phyloP scores from a whole-genome alignment of 2,113 vertebrate species.

The Lasiurus borealis region DNA sequence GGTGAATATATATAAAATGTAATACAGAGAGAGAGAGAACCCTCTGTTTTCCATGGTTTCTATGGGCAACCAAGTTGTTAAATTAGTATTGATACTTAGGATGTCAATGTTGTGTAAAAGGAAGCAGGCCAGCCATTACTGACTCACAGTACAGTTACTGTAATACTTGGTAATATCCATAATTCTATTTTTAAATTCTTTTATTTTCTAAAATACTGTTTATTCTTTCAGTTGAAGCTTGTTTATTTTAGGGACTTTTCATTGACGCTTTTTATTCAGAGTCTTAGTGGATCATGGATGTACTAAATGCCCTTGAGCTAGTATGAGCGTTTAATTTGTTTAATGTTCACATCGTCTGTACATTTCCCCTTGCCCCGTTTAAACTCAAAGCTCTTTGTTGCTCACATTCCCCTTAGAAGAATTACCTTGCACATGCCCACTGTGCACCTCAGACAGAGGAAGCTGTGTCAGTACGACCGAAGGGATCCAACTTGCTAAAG shows the following conservation, averaged over 20 bases:
- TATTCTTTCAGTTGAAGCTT: background rate
- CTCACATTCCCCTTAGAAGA: conserved; percentile 87
- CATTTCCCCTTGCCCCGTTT: background rate
- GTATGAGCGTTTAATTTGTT: background rate
- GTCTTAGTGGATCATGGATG: background rate
- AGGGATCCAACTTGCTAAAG: conserved; percentile 95
- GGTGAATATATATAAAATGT: conserved; percentile 21
- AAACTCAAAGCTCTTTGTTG: background rate
- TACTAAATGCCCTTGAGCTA: background rate
- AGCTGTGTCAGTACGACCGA: conserved; percentile 94
- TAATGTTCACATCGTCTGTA: background rate
- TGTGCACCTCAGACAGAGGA: conserved; percentile 95
- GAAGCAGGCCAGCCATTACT: background rate
- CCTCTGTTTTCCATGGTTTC: background rate
- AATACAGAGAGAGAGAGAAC: background rate
- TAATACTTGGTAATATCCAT: background rate
- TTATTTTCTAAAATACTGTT: background rate
- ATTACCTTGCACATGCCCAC: conserved; percentile 94
- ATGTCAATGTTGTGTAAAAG: background rate
- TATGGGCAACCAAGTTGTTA: background rate
- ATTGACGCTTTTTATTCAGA: background rate
- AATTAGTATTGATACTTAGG: background rate
- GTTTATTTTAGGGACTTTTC: background rate
- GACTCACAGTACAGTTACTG: background rate
- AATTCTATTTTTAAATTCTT: background rate